Evolutionary conservation across 1,140 invertebrate genomes (phyloP), one percentile per base, ranked within the genome.

Genomic region (Spodoptera frugiperda): DNA sequence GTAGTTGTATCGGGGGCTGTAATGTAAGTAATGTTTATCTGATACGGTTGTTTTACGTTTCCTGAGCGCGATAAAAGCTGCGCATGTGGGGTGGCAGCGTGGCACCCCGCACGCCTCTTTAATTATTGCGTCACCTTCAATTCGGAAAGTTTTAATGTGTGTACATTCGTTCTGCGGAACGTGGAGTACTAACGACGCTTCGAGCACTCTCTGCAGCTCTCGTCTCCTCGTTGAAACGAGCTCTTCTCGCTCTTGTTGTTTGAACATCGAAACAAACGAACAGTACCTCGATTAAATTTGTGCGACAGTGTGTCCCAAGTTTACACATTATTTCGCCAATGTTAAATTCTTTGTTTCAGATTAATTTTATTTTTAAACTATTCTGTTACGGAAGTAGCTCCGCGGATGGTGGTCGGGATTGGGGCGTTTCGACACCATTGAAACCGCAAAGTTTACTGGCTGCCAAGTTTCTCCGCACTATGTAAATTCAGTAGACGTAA

Each of bases 121-220:
- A 90, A 90, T 91, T 86, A 89, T 84, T 78, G 77, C 85, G 83
- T 84, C 85, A 87, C 84, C 83, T 91, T 84, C 86, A 88, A 87
- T 87, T 89, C 83, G 82, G 80, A 84, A 92, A 92, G 84, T 92
- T 93, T 91, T 89, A 92, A 91, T 91, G 90, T 93, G 87, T 91
- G 85, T 89, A 89, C 88, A 82, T 88, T 89, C 84, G 86, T 87
- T 87, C 83, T 82, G 84, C 84, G 84, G 84, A 67, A 84, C 79
- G 85, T 80, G 67, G 79, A 87, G 82, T 84, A 81, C 84, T 86
- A 86, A 87, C 86, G 86, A 87, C 81, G 82, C 83, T 86, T 89
- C 81, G 82, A 92, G 87, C 84, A 75, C 84, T 72, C 91, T 92
- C 79, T 79, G 81, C 70, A 75, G 82, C 84, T 84, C 88, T 91